Base-by-base conservation (phyloP, 2,888 invertebrate genomes). In the Conus canariensis region DNA sequence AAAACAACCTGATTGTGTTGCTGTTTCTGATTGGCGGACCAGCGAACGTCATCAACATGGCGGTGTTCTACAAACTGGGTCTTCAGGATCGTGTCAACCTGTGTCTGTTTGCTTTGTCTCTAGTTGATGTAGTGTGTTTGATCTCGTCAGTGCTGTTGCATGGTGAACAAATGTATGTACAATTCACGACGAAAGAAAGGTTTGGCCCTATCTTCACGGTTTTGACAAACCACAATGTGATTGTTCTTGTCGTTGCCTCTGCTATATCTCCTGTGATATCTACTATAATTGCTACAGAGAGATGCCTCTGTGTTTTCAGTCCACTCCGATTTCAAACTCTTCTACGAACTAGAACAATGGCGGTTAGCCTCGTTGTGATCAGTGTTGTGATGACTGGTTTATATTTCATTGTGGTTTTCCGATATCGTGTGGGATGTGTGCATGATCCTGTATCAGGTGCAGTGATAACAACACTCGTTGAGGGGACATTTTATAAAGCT, bases 241-340 rank as follows among this genome's bases (percentile, higher is more conserved):
- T 45, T 16, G 64, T 12, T 16, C 45, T 58, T n/a, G 64, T 19
- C 19, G 83, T 30, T 4, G 10, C n/a, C 25, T 14, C 22, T 58
- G 30, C 3, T 9, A 30, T 58, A 45, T 83, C 83, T 19, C 5
- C 12, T 58, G 19, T 83, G 10, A 9, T 83, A 7, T 45, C 83
- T 7, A 56, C 83, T 19, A 83, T 83, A 30, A 83, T 83, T 25
- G 56, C 83, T 10, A 58, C 16, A 14, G 85, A 85, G 59, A 56
- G 85, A 22, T 85, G 85, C 60, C 25, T 58, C 30, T 85, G 85
- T 22, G 60, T 85, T 22, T 9, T 85, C 85, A 60, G 3, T 12
- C 85, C 85, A 59, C 85, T 85, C 12, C 14, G 59, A 25, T 85
- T 59, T 45, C 85, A 85, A 56, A 59, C 85, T 59, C 85, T 85